These are phyloP conservation scores for Pseudocheirus occidentalis DNA, from an alignment of 2,797 vertebrate species.

Conservation along the genomic window DNA sequence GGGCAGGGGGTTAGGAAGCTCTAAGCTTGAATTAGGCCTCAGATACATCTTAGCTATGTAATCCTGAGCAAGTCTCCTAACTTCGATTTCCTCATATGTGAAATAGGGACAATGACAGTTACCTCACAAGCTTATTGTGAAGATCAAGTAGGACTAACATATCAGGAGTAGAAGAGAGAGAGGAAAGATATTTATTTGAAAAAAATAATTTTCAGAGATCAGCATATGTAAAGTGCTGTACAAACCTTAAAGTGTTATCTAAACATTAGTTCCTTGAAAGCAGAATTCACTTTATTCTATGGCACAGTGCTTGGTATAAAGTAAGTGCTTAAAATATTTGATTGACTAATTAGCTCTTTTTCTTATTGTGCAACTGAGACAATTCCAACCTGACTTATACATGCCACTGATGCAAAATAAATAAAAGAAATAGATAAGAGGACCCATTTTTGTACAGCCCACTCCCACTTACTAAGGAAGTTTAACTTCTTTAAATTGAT, in stretches of 20 bases:
- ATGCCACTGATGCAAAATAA: neutral
- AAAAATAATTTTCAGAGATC: neutral
- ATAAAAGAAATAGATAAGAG: neutral
- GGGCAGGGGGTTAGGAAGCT: neutral
- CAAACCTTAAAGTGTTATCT: neutral
- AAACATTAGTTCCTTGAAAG: neutral
- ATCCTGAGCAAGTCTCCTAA: neutral
- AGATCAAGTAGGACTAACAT: neutral
- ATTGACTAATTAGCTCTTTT: neutral
- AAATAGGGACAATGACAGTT: neutral
- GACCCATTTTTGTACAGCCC: neutral
- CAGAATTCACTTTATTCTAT: neutral
- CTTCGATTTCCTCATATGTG: neutral
- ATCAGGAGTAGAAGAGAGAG: neutral
- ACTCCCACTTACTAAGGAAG: neutral
- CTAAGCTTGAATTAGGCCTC: neutral
- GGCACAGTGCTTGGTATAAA: neutral
- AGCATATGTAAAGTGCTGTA: neutral
- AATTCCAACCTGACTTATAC: neutral
- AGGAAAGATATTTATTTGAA: neutral
- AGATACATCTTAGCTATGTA: neutral
- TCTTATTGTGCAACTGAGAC: neutral
- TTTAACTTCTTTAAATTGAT: neutral
- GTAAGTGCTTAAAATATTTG: neutral
- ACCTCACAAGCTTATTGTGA: neutral